Evolutionary conservation across 2,888 invertebrate genomes (phyloP).

Genomic region (Bruchidius siliquastri): DNA sequence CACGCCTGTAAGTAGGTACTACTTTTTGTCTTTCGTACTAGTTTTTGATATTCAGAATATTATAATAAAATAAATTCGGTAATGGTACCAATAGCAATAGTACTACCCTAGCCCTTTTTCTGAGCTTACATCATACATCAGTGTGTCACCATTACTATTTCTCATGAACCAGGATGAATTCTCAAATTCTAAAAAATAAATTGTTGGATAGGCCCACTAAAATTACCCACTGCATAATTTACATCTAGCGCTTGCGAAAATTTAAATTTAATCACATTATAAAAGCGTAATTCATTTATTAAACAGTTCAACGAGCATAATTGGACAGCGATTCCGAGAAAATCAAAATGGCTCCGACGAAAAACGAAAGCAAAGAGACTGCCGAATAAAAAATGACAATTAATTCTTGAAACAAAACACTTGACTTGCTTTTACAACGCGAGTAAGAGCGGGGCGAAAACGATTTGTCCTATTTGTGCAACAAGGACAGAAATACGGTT

Average conservation of each 20-base stretch:
- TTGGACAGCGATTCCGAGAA: slow-evolving; percentile 44
- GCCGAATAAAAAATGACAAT: slow-evolving; percentile 42
- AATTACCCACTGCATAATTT: background rate
- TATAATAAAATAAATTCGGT: no score
- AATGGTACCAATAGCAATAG: no score
- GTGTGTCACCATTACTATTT: no score
- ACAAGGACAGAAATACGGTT: background rate
- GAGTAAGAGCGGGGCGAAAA: slow-evolving; percentile 4
- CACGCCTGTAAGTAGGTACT: no score
- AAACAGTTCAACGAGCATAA: slow-evolving; percentile 42
- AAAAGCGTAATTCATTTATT: slow-evolving; percentile 43
- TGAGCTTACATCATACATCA: no score
- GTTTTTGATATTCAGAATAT: no score
- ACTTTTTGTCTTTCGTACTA: no score
- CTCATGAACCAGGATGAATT: no score
- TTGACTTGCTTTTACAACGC: slow-evolving; percentile 31
- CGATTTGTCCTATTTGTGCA: background rate
- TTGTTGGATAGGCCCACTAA: background rate
- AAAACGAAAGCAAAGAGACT: slow-evolving; percentile 38
- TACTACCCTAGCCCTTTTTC: no score
- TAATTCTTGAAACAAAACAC: slow-evolving; percentile 46
- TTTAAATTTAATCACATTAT: slow-evolving; percentile 41
- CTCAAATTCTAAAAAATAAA: background rate
- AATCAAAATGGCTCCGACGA: slow-evolving; percentile 45
- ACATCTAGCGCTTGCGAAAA: slow-evolving; percentile 14